A percentile compares a stretch with the other conserved stretches of the same genome.
Evolutionary conservation across 2,113 vertebrate genomes (phyloP).

Genomic region (Grantiella picta): DNA sequence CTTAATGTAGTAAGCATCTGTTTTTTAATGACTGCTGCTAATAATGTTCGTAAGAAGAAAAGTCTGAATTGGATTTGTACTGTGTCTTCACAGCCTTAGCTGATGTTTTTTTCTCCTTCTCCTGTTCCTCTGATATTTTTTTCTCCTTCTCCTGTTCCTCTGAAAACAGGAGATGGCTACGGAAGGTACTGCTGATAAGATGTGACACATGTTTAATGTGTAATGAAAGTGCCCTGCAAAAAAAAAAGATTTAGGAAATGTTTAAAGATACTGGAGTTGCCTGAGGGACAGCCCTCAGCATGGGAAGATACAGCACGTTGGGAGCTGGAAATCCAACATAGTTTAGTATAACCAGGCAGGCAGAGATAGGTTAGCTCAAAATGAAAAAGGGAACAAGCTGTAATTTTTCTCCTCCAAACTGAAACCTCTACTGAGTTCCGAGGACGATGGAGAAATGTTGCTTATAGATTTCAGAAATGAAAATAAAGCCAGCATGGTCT

Average conservation of each 20-base stretch:
- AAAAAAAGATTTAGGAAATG: not conserved
- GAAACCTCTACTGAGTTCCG: not conserved
- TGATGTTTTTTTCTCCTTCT: not conserved
- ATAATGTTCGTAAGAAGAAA: not conserved
- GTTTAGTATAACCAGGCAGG: not conserved
- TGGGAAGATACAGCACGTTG: not conserved
- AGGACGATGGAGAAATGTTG: not conserved
- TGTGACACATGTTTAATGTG: not conserved
- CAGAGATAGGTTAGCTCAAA: not conserved
- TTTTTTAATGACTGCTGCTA: not conserved
- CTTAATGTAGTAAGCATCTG: not conserved
- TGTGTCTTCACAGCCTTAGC: not conserved
- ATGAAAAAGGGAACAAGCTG: not conserved
- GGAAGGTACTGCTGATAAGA: not conserved
- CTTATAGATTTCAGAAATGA: not conserved
- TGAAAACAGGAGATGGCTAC: not conserved
- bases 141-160: not conserved
- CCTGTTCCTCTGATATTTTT: not conserved
- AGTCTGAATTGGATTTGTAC: not conserved
- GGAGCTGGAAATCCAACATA: not conserved
- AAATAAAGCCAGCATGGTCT: rapidly evolving
- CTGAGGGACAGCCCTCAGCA: not conserved
- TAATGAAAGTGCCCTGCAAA: not conserved
- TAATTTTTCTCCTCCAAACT: not conserved
- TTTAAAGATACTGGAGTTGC: not conserved